Base-by-base conservation (phyloP, 2,113 vertebrate genomes). In the Erythrocercus mccallii region DNA sequence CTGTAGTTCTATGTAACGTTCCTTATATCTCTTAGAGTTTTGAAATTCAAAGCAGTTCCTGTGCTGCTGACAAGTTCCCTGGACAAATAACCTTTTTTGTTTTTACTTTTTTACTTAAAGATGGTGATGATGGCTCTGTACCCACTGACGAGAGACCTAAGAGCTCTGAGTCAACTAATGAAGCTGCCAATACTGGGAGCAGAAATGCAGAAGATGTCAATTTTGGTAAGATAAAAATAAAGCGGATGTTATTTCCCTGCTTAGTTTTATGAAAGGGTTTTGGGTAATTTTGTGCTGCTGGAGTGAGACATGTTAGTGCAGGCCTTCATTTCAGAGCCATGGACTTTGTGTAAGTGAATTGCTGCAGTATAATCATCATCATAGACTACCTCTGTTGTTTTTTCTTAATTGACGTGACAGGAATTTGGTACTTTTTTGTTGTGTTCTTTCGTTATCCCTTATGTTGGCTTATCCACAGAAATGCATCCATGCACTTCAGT, bases 401-500 rank as follows among this genome's bases (percentile, higher is more conserved):
- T 30, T 66, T 31, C 4, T 35, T 58, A 9, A 33, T 56, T 42
- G 15, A 22, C 9, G 7, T 53, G 35, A 8, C 10, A 45, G 31
- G 22, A 78, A 24, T 3, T 7, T 81, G 38, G 31, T 10, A 12
- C 76, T 10, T 77, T 56, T 23, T 27, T 27, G 14, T 18, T 21
- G 35, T 12, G 2, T 50, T 81, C 12, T 57, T 70, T 72, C 11
- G 2, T 45, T 11, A 28, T 33, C 15, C 16, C 12, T 61, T 10
- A 1, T 28, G 17, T 47, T 24, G 42, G 56, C 6, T 79, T 85
- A 11, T 40, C 5, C 13, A 37, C 30, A 71, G 66, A 62, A 79
- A 6, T 4, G 10, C 47, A 20, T 58, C n/a, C 18, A 3, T 6
- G 17, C 4, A 0, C 51, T 14, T 30, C 7, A 13, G 35, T 40